Evolutionary conservation across 2,888 invertebrate species (phyloP).

Genomic region (Polyommatus icarus): DNA sequence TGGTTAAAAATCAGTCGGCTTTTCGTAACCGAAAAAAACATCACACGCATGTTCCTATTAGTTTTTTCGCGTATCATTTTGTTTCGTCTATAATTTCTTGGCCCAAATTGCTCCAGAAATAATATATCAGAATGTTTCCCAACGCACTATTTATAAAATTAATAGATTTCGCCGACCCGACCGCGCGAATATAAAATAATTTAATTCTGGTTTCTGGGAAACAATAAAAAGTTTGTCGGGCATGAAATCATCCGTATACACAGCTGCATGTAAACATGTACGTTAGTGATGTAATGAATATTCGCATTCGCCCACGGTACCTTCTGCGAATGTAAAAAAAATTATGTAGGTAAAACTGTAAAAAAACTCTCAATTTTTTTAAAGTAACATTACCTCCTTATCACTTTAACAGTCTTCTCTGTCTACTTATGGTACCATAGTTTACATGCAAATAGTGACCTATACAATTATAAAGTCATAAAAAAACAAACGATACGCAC

Average conservation of each 20-base stretch:
- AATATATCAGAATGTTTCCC: constrained; percentile 24
- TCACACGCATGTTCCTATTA: background rate
- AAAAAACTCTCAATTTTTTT: no score
- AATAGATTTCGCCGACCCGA: constrained; percentile 3
- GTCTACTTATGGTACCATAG: no score
- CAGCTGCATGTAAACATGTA: background rate
- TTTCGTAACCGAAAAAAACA: background rate
- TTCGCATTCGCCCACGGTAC: no score
- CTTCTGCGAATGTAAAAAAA: no score
- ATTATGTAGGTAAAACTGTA: no score
- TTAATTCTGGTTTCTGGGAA: constrained; percentile 14
- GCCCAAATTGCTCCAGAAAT: constrained; percentile 19
- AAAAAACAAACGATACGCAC: no score
- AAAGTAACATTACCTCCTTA: no score
- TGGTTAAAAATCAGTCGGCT: background rate
- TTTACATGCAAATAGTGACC: no score
- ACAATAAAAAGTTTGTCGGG: constrained; percentile 11
- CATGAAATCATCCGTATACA: constrained; percentile 1
- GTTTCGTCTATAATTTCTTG: constrained; percentile 15
- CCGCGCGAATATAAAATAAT: constrained; percentile 11
- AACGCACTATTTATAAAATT: constrained; percentile 29
- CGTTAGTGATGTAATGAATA: no score
- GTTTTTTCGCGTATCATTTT: constrained; percentile 1
- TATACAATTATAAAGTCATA: no score
- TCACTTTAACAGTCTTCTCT: no score